Conservation (phyloP, 2,113 vertebrate species). For the Seriola aureovittata region DNA sequence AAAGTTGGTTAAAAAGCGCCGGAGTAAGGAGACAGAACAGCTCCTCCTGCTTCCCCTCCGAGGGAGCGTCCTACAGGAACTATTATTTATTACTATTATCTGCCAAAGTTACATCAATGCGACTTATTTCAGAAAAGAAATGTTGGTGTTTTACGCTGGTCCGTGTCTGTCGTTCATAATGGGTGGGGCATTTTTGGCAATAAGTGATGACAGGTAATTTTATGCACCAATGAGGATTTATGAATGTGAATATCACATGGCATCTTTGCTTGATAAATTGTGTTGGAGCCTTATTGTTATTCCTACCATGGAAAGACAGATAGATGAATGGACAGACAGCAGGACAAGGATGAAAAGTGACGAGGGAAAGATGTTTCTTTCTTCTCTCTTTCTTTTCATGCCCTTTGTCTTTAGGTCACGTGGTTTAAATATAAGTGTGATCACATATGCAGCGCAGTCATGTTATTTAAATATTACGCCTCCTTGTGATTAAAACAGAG, state of each 20-base stretch:
- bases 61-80: not conserved
- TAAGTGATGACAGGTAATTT: too few relatives aligned
- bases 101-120: not conserved
- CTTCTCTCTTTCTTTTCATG: too few relatives aligned
- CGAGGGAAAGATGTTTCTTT: not conserved
- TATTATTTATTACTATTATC: not conserved
- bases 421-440: not conserved
- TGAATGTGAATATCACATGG: too few relatives aligned
- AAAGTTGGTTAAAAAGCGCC: not conserved
- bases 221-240: too few relatives aligned
- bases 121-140: too few relatives aligned
- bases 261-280: not conserved
- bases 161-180: not conserved
- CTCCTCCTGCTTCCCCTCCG: not conserved
- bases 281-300: not conserved
- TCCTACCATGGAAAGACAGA: not conserved
- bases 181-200: too few relatives aligned
- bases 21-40: not conserved
- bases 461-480: conserved; percentile 14
- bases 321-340: not conserved
- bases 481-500: conserved; percentile 16
- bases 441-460: not conserved
- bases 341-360: not conserved
- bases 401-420: conserved; percentile 9
- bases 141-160: not conserved